These are phyloP conservation scores for Gandaritis pyraliata DNA, from an alignment of 2,888 invertebrate genomes.

Conservation along the genomic window DNA sequence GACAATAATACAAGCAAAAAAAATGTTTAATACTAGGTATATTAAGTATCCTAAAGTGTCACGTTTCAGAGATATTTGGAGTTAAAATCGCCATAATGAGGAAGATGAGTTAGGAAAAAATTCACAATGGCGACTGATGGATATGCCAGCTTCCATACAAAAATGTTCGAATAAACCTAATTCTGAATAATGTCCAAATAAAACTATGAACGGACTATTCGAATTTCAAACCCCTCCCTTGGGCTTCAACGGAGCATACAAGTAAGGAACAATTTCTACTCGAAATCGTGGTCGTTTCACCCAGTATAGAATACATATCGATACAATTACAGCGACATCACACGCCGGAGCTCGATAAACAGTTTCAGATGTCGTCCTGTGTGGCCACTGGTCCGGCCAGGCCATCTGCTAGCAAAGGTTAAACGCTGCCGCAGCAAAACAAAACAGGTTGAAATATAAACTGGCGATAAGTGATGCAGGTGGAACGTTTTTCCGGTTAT, in stretches of 20 bases:
- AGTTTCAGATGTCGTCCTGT: conserved; percentile 30
- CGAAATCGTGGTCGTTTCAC: not conserved
- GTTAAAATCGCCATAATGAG: no score
- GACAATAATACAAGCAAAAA: no score
- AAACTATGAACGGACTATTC: no score
- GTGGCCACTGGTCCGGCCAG: conserved; percentile 24
- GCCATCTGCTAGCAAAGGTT: conserved; percentile 30
- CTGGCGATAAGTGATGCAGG: conserved; percentile 16
- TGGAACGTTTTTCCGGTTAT: conserved; percentile 15
- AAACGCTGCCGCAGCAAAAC: conserved; percentile 18
- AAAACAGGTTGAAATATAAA: conserved; percentile 23
- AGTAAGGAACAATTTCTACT: not conserved
- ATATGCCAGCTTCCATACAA: no score
- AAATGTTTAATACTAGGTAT: no score
- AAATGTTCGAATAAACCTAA: no score
- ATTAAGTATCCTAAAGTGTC: no score
- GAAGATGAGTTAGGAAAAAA: no score
- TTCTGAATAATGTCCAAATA: no score
- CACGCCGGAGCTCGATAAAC: conserved; percentile 16
- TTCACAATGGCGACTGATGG: no score
- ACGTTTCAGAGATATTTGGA: no score
- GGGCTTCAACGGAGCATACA: not conserved
- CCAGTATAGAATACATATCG: not conserved
- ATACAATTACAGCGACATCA: conserved; percentile 11
- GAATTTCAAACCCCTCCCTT: no score